Evolutionary conservation across 2,113 vertebrate genomes (phyloP), one percentile per base, ranked within the genome.

Genomic region (Caranx melampygus): DNA sequence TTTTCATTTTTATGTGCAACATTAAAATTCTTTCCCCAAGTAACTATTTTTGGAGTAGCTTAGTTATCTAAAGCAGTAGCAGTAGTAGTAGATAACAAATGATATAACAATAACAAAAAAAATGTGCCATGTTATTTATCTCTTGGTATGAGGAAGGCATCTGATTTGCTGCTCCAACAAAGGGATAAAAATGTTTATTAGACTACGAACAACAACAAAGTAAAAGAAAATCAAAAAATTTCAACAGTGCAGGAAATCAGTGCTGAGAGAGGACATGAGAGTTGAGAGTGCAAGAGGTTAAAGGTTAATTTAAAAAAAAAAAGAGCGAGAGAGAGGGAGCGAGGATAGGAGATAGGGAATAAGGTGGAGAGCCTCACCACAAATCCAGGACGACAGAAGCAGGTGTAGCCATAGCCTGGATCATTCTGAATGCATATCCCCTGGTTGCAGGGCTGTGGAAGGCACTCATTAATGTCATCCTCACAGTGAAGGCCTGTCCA

Each of bases 301-400:
- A 45, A 67, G 75, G 76, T 75, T 69, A 63, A 76, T 34, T 63
- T 35, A 60, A 26, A 76, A 14, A 37, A n/a, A 79, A 54, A 31
- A 49, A 5, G 52, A 26, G 63, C 44, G 60, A 44, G 58, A 35
- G 75, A 11, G 37, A 35, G 45, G 75, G 35, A 34, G 45, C 63
- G 58, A 31, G 26, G 35, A 35, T 8, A 14, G 55, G 68, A 73
- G 78, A 66, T 35, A 57, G 60, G 79, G 65, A 78, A 82, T 88
- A 78, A 89, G 88, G 55, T 79, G 87, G 49, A 21, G 65, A 75
- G 88, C 76, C 96, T 95, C 89, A 97, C 96, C 96, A 97, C 96
- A 95, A 96, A 97, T 95, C 96, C 96, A 81, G 96, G 96, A 76
- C 93, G 94, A 92, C 96, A 97, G 93, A 95, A 97, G 91, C 96